Conservation (phyloP, 2,113 vertebrate species). For the Gymnarchus niloticus region DNA sequence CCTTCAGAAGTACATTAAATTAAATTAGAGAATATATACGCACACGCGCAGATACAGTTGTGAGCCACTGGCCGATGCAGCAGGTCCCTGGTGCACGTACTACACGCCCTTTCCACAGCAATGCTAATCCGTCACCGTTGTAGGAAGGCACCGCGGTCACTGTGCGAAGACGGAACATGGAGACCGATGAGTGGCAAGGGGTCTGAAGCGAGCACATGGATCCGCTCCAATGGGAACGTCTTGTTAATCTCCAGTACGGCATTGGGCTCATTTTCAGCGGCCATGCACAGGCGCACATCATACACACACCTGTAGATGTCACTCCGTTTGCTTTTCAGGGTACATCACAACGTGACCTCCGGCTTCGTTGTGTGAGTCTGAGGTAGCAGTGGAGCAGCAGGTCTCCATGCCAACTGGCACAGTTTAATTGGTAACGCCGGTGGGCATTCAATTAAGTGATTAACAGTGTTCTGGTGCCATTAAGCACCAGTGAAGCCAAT, state of each 20-base stretch:
- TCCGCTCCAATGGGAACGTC: not conserved
- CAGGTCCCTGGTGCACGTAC: not conserved
- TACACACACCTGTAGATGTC: too few relatives aligned
- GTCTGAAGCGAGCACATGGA: not conserved
- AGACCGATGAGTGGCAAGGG: not conserved
- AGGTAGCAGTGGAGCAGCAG: too few relatives aligned
- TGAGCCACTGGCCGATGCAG: too few relatives aligned
- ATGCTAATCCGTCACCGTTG: not conserved
- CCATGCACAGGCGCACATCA: too few relatives aligned
- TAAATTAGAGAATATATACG: not conserved
- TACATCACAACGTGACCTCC: too few relatives aligned
- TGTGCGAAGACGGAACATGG: not conserved
- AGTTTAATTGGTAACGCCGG: not conserved
- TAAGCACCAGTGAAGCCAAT: not conserved
- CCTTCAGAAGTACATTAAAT: not conserved
- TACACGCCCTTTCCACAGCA: not conserved
- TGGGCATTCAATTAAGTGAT: not conserved
- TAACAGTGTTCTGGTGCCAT: not conserved
- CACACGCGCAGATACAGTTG: too few relatives aligned
- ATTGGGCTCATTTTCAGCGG: too few relatives aligned
- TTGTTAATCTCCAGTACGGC: not conserved
- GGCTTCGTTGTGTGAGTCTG: too few relatives aligned
- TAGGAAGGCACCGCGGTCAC: too few relatives aligned
- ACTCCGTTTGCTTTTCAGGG: too few relatives aligned
- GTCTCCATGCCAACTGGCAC: too few relatives aligned